phyloP scores from a whole-genome alignment of 2,888 invertebrate species.

The Amphimallon solstitiale region DNA sequence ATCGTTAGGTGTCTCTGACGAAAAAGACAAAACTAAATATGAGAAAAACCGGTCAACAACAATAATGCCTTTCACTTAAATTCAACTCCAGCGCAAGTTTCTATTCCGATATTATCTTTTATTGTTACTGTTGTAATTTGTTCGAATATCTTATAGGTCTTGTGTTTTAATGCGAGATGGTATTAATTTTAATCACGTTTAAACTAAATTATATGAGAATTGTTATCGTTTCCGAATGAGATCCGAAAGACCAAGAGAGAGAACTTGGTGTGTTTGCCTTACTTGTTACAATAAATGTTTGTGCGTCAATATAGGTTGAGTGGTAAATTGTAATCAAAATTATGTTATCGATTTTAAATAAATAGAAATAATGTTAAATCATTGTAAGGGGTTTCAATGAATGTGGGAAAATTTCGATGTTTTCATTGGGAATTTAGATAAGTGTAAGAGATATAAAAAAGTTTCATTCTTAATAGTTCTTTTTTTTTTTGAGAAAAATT shows the following conservation, averaged over 20 bases:
- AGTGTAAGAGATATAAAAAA: no score
- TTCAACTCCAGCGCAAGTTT: not conserved
- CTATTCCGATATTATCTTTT: slow-evolving; percentile 3
- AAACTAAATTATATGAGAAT: not conserved
- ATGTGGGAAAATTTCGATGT: no score
- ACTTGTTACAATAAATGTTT: not conserved
- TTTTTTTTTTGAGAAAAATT: no score
- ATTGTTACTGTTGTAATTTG: slow-evolving; percentile 3
- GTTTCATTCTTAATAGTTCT: no score
- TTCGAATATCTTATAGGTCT: not conserved
- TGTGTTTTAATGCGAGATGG: not conserved
- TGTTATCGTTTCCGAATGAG: not conserved
- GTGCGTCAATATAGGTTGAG: no score
- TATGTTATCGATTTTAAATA: no score
- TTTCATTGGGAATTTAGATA: no score
- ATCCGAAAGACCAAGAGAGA: no score
- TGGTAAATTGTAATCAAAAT: no score
- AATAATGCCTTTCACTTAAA: slow-evolving; percentile 5
- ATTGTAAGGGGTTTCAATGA: no score
- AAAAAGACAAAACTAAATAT: not conserved
- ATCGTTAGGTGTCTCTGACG: not conserved
- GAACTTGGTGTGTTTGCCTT: not conserved
- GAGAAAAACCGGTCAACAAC: not conserved
- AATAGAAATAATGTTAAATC: no score
- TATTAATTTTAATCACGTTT: slow-evolving; percentile 1